Conservation (phyloP, 2,888 invertebrate species). For the Taphrorychus bicolor region DNA sequence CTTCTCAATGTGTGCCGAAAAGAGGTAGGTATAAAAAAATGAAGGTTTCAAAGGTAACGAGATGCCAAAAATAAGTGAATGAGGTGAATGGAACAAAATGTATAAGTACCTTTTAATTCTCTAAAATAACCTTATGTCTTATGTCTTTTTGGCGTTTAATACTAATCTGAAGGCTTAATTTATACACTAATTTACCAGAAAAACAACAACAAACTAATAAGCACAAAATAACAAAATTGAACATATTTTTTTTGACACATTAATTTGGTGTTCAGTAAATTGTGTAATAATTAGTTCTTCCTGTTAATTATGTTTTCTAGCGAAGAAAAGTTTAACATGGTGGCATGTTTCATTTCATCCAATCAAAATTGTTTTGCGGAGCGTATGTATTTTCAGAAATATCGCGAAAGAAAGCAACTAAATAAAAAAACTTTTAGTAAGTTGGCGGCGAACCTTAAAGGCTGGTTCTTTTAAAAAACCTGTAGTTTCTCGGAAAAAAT, state of each 20-base stretch:
- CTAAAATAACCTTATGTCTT: no score
- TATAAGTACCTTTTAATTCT: no score
- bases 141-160: no score
- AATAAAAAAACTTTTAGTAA: not conserved
- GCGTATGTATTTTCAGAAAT: not conserved
- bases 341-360: not conserved
- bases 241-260: not conserved
- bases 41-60: no score
- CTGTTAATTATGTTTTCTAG: not conserved
- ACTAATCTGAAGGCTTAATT: no score
- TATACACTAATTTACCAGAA: no score
- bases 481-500: slow-evolving; percentile 6
- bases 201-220: no score
- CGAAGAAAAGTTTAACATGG: not conserved
- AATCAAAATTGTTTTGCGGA: not conserved
- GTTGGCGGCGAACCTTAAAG: slow-evolving; percentile 4
- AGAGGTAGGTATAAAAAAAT: no score
- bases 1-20: no score
- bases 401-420: not conserved
- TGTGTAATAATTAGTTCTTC: not conserved
- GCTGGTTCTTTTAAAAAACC: slow-evolving; percentile 12
- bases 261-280: not conserved
- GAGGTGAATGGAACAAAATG: no score
- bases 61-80: no score
- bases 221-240: no score